phyloP scores from a whole-genome alignment of 1,140 invertebrate genomes.

The Orchesella cincta region DNA sequence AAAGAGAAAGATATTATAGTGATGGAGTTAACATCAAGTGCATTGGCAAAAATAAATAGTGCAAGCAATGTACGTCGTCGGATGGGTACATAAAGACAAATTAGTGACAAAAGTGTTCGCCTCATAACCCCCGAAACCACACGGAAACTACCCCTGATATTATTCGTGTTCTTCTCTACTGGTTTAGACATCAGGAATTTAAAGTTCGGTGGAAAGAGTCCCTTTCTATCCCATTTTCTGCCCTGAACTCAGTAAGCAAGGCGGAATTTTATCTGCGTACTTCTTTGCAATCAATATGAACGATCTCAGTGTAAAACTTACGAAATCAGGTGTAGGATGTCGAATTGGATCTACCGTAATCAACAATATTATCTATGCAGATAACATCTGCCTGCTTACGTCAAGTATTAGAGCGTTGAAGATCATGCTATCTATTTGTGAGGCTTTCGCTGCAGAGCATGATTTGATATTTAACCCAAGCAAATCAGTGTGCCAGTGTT shows the following conservation, averaged over 20 bases:
- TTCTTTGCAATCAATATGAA: slow-evolving; percentile 19
- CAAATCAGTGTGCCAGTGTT: neutral
- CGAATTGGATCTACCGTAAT: neutral
- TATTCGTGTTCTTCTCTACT: neutral
- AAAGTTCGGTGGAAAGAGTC: neutral
- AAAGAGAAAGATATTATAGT: too few species aligned
- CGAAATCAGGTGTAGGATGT: neutral
- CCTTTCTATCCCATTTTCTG: neutral
- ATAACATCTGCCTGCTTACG: slow-evolving; percentile 5
- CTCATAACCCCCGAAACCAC: too few species aligned
- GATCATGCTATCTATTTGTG: neutral
- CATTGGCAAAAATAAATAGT: too few species aligned
- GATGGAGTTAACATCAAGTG: too few species aligned
- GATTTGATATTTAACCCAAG: slow-evolving; percentile 9
- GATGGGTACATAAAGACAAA: too few species aligned
- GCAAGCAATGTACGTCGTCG: too few species aligned
- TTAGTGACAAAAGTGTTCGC: too few species aligned
- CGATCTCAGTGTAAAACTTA: neutral
- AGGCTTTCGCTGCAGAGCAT: neutral
- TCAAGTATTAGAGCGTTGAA: neutral
- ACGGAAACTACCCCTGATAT: too few species aligned
- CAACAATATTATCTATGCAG: slow-evolving; percentile 11
- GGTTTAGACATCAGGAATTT: neutral
- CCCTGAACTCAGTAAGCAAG: neutral
- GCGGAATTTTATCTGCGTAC: neutral